These are phyloP conservation scores for Ochlodes sylvanus DNA, from an alignment of 2,888 invertebrate species.

Conservation along the genomic window DNA sequence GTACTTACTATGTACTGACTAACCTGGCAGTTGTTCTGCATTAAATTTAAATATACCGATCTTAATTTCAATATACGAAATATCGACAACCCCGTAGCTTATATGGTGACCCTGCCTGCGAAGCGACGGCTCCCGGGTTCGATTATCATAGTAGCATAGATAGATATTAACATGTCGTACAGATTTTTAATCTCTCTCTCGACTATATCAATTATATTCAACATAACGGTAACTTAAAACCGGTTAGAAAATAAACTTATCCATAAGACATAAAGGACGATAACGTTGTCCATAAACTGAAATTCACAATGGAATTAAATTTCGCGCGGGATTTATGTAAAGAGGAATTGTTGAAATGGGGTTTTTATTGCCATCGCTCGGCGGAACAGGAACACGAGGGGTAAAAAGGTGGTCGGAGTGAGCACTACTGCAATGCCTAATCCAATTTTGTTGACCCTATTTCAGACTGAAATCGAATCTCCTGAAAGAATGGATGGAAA, in stretches of 20 bases:
- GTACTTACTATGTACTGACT: not conserved
- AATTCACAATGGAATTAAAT: constrained; percentile 44
- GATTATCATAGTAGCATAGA: too few species aligned
- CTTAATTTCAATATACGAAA: too few species aligned
- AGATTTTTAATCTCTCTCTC: too few species aligned
- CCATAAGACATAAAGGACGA: constrained; percentile 39
- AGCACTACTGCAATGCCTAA: not conserved
- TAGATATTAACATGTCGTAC: too few species aligned
- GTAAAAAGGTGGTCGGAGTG: constrained; percentile 11
- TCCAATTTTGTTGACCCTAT: constrained; percentile 1
- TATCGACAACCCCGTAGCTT: too few species aligned
- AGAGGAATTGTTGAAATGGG: constrained; percentile 31
- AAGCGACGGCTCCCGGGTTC: too few species aligned
- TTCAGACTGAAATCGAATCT: not conserved
- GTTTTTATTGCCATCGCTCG: constrained; percentile 19
- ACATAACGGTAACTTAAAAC: constrained; percentile 18
- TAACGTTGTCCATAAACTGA: constrained; percentile 40
- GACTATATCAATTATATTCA: too few species aligned
- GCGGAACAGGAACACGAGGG: constrained; percentile 13
- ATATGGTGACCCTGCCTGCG: too few species aligned
- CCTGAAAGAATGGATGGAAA: too few species aligned
- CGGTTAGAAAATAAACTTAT: constrained; percentile 23
- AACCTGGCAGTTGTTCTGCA: not conserved
- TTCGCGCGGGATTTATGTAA: constrained; percentile 40
- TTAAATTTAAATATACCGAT: not conserved